Percentiles rank a stretch among this genome's conserved stretches.
These are phyloP conservation scores for Dermolepida albohirtum DNA, from an alignment of 2,888 invertebrate species.

Conservation along the genomic window DNA sequence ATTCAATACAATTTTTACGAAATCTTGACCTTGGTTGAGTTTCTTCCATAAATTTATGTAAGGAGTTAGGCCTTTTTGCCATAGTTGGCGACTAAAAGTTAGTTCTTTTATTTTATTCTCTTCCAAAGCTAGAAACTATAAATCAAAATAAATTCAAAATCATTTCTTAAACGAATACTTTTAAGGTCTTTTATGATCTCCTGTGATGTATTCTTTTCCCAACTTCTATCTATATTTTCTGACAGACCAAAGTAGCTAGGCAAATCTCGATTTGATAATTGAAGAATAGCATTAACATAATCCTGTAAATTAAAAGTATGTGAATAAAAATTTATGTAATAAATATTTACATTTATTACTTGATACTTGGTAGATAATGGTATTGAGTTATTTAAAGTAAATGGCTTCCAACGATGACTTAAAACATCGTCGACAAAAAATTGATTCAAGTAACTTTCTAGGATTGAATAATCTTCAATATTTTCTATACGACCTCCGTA, in stretches of 20 bases:
- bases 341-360: constrained; percentile 57
- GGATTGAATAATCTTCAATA: constrained; percentile 75
- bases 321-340: not conserved
- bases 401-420: constrained; percentile 71
- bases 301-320: constrained; percentile 69
- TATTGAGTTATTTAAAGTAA: constrained; percentile 66
- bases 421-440: constrained; percentile 72
- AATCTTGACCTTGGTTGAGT: constrained; percentile 70
- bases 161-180: constrained; percentile 60
- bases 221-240: constrained; percentile 86
- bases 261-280: constrained; percentile 78
- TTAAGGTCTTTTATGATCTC: constrained; percentile 74
- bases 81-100: constrained; percentile 59
- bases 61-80: constrained; percentile 75
- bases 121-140: constrained; percentile 49
- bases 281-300: constrained; percentile 73
- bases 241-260: constrained; percentile 86
- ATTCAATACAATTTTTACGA: constrained; percentile 55
- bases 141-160: constrained; percentile 44
- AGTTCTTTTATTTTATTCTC: constrained; percentile 43
- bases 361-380: constrained; percentile 69
- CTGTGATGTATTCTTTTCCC: constrained; percentile 78
- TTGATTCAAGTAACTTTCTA: constrained; percentile 75
- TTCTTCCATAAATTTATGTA: constrained; percentile 88
- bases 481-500: constrained; percentile 91